Conservation (phyloP, 2,113 vertebrate genomes). For the Eolophus roseicapilla region DNA sequence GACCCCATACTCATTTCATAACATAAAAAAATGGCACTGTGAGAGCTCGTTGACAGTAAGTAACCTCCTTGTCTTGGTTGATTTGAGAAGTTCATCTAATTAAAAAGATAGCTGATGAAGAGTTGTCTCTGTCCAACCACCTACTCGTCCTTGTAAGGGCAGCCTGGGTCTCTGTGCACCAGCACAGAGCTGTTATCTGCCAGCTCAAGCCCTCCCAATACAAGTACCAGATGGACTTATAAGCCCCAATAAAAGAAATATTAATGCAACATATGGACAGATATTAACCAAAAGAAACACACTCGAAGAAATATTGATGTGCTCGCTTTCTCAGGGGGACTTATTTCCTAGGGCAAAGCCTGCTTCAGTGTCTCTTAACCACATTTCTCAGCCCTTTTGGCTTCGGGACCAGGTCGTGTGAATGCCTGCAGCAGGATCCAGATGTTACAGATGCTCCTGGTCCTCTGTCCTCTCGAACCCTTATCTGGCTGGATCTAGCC, state of each 20-base stretch:
- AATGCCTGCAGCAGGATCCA: constrained; percentile 39
- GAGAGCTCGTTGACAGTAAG: background rate
- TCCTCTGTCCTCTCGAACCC: background rate
- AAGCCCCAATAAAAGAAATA: constrained; percentile 34
- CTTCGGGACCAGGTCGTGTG: background rate
- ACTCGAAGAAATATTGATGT: constrained; percentile 6
- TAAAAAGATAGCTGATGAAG: background rate
- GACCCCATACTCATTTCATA: background rate
- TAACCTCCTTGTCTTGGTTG: background rate
- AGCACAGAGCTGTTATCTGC: background rate
- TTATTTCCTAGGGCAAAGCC: constrained; percentile 21
- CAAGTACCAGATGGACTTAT: constrained; percentile 32
- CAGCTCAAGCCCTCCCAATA: background rate
- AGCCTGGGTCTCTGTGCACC: background rate
- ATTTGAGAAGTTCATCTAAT: background rate
- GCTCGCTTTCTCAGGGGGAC: constrained; percentile 13
- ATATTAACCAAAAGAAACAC: constrained; percentile 34
- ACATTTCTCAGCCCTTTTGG: constrained; percentile 8
- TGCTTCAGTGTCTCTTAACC: background rate
- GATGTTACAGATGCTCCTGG: constrained; percentile 22
- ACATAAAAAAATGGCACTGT: background rate
- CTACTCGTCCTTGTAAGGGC: background rate
- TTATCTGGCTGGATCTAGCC: background rate
- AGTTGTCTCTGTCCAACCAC: background rate
- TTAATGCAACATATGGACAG: constrained; percentile 46